A percentile compares a stretch with the other conserved stretches of the same genome.
Conservation (phyloP, 2,888 invertebrate genomes). For the Thymelicus lineola region DNA sequence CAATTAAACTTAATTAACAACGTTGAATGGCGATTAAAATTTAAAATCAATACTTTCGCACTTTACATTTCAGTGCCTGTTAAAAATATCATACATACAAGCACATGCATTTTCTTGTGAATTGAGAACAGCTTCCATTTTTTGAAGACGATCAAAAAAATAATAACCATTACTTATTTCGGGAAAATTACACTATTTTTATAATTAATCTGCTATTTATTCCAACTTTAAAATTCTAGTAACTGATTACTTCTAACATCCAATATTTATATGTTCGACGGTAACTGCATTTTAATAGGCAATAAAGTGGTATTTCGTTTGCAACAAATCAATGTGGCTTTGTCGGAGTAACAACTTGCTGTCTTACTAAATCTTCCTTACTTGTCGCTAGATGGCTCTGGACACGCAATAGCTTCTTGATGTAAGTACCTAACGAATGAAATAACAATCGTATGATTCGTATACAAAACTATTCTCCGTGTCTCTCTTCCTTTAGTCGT, state of each 20-base stretch:
- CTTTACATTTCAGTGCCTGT: not conserved
- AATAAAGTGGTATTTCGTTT: constrained; percentile 54
- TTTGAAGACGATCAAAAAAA: too few species aligned
- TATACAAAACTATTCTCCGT: too few species aligned
- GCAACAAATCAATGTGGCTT: constrained; percentile 67
- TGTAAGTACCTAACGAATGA: too few species aligned
- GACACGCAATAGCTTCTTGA: constrained; percentile 58
- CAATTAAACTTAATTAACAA: too few species aligned
- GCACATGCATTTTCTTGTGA: not conserved
- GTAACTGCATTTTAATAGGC: constrained; percentile 54
- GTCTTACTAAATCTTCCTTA: constrained; percentile 68
- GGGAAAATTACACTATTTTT: too few species aligned
- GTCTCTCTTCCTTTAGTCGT: too few species aligned
- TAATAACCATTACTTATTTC: too few species aligned
- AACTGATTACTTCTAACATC: not conserved
- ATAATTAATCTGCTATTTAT: too few species aligned
- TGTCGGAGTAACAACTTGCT: constrained; percentile 50
- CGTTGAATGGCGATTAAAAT: too few species aligned
- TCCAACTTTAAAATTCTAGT: too few species aligned
- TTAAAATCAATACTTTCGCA: too few species aligned
- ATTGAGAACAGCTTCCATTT: not conserved
- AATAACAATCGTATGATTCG: too few species aligned
- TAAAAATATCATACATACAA: not conserved
- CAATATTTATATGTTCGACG: not conserved
- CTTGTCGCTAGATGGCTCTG: constrained; percentile 58